Evolutionary conservation across 92 coral and sea anemone species (phyloP).

Genomic region (Scolanthus callimorphus): DNA sequence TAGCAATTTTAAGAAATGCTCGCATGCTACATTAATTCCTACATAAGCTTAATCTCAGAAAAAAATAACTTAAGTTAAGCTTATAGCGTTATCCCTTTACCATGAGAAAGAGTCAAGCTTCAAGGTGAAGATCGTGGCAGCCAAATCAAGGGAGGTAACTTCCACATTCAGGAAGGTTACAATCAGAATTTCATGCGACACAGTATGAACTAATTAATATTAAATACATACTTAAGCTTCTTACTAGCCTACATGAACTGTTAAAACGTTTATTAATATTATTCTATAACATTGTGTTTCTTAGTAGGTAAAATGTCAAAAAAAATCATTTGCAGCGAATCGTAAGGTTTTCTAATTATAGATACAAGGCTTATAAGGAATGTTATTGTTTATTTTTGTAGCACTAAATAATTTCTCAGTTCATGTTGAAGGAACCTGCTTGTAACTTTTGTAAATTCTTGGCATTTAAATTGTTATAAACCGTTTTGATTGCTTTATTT

Average conservation of each 20-base stretch:
- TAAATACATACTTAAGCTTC: too few relatives aligned
- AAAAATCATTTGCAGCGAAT: background rate
- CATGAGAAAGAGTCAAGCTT: background rate
- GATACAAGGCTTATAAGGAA: too few relatives aligned
- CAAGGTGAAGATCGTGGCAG: conserved; percentile 1
- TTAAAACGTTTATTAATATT: background rate
- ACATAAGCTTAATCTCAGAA: too few relatives aligned
- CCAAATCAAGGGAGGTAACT: background rate
- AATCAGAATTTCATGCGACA: background rate
- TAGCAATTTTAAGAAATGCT: too few relatives aligned
- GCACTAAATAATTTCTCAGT: too few relatives aligned
- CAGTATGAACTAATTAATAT: background rate
- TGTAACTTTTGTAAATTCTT: background rate
- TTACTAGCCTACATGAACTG: background rate
- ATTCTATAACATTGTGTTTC: too few relatives aligned
- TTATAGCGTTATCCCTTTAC: too few relatives aligned
- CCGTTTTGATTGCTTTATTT: background rate
- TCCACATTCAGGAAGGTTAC: background rate
- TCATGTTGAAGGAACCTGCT: background rate
- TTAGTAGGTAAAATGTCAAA: background rate
- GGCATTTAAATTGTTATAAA: background rate
- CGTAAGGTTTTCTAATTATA: too few relatives aligned
- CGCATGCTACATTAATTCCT: too few relatives aligned
- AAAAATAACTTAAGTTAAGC: too few relatives aligned
- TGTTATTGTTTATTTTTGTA: too few relatives aligned